These are phyloP conservation scores for Drosophila bocki DNA, from an alignment of 1,140 invertebrate genomes.

Conservation along the genomic window DNA sequence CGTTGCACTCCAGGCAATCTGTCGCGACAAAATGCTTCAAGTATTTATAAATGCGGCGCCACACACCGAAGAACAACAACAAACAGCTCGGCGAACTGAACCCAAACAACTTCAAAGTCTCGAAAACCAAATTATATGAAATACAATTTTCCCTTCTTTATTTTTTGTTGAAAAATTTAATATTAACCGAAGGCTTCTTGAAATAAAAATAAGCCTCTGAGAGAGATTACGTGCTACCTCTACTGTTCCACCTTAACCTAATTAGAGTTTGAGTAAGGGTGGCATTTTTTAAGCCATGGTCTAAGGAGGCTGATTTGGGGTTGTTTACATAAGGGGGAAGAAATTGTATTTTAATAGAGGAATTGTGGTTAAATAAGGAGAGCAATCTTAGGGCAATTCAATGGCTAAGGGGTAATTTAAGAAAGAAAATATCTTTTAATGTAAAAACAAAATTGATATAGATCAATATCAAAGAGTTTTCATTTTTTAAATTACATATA, in stretches of 20 bases:
- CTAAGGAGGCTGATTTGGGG: slow-evolving; percentile 15
- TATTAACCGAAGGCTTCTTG: slow-evolving; percentile 41
- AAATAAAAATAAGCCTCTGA: slow-evolving; percentile 18
- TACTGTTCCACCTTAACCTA: slow-evolving; percentile 47
- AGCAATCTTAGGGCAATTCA: not conserved
- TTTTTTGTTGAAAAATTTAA: slow-evolving; percentile 50
- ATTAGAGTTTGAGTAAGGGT: slow-evolving; percentile 36
- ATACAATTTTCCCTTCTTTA: slow-evolving; percentile 21
- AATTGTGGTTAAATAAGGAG: slow-evolving; percentile 21
- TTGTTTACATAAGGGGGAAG: slow-evolving; percentile 8
- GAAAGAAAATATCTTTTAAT: not conserved
- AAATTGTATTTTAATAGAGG: slow-evolving; percentile 20
- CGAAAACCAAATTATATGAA: slow-evolving; percentile 51
- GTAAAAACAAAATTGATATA: not conserved
- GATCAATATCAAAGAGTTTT: not conserved
- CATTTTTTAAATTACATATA: too few species aligned
- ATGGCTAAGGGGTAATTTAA: not conserved
- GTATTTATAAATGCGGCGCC: slow-evolving; percentile 47
- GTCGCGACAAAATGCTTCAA: slow-evolving; percentile 40
- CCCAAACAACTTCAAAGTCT: slow-evolving; percentile 63
- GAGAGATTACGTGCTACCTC: slow-evolving; percentile 23
- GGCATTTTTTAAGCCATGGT: slow-evolving; percentile 1
- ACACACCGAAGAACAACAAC: slow-evolving; percentile 28
- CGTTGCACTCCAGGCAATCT: slow-evolving; percentile 44
- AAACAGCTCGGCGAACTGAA: slow-evolving; percentile 26